These are phyloP conservation scores for Apteryx owenii DNA, from an alignment of 2,113 vertebrate species.

Conservation along the genomic window DNA sequence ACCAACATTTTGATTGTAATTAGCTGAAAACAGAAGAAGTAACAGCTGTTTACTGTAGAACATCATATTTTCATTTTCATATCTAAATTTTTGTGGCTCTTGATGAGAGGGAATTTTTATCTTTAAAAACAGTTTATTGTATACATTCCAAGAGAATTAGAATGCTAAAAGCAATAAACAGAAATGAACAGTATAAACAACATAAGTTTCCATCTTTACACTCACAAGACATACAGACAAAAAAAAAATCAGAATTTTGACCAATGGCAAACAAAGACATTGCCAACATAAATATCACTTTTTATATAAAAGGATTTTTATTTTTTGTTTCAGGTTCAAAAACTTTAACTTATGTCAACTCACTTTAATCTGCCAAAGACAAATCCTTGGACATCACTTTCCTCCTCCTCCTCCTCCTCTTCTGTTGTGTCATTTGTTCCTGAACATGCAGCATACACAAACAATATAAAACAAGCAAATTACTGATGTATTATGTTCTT, in stretches of 20 bases:
- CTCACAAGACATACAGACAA: neutral
- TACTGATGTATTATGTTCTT: neutral
- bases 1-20: neutral
- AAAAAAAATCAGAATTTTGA: neutral
- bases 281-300: neutral
- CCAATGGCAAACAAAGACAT: neutral
- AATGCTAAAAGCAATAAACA: neutral
- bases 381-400: constrained; percentile 92
- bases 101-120: neutral
- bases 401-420: constrained; percentile 69
- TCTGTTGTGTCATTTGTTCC: constrained; percentile 77
- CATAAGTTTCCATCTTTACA: neutral
- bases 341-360: constrained; percentile 58
- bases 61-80: neutral
- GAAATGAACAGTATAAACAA: neutral
- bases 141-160: neutral
- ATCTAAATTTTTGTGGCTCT: neutral
- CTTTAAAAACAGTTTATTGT: neutral
- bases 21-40: neutral
- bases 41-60: neutral
- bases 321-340: neutral
- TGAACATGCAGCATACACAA: constrained; percentile 32
- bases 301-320: neutral
- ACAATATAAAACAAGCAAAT: neutral
- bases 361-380: constrained; percentile 91